Conservation (phyloP, 2,797 vertebrate species). For the Esox lucius region DNA sequence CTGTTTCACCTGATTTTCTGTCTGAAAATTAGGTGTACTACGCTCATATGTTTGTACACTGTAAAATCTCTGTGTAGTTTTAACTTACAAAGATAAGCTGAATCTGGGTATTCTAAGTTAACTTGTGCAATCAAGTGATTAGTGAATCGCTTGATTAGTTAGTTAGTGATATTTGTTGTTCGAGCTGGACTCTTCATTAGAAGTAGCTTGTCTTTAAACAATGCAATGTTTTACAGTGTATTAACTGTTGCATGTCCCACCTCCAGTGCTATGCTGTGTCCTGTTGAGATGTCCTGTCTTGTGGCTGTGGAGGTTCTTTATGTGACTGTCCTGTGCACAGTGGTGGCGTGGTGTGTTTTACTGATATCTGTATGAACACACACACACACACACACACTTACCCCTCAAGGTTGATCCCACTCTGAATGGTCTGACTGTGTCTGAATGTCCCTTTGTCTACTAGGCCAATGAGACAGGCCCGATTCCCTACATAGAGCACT, state of each 20-base stretch:
- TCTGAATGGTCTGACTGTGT: constrained; percentile 62
- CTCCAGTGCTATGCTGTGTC: constrained; percentile 33
- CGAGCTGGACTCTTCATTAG: too few species aligned
- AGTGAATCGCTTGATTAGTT: too few species aligned
- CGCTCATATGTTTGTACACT: background rate
- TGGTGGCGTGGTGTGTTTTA: background rate
- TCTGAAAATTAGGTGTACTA: background rate
- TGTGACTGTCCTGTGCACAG: constrained; percentile 18
- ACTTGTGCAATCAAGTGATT: background rate
- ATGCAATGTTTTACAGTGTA: constrained; percentile 14
- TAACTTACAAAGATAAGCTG: background rate
- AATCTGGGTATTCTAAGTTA: background rate
- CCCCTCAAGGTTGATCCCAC: constrained; percentile 58
- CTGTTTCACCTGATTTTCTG: constrained; percentile 3
- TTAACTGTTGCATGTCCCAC: constrained; percentile 65
- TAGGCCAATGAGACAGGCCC: constrained; percentile 54
- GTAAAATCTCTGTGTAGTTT: background rate
- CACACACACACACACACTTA: constrained; percentile 11
- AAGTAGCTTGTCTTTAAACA: too few species aligned
- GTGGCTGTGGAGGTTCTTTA: constrained; percentile 52
- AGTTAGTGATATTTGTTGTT: background rate
- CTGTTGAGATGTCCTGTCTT: background rate
- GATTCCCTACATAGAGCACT: background rate
- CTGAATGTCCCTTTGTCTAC: constrained; percentile 76
- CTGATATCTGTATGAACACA: background rate